These are phyloP conservation scores for Eledona agricola DNA, from an alignment of 2,888 invertebrate genomes.

Conservation along the genomic window DNA sequence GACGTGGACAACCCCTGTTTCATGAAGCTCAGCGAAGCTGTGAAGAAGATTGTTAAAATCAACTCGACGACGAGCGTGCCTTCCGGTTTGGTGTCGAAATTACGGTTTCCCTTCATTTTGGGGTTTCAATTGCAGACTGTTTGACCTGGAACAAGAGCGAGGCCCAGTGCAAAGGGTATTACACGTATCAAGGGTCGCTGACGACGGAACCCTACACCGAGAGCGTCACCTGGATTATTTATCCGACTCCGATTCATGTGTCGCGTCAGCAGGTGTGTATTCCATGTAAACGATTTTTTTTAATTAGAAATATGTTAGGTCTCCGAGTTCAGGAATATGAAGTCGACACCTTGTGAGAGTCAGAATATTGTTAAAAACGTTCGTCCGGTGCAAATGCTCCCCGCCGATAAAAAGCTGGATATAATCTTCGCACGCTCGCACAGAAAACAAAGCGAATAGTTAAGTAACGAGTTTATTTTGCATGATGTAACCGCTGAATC, in stretches of 20 bases:
- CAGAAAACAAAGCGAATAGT: slow-evolving; percentile 46
- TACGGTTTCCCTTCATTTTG: too few species aligned
- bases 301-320: slow-evolving; percentile 48
- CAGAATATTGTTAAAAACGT: slow-evolving; percentile 60
- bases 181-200: slow-evolving; percentile 76
- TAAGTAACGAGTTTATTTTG: too few species aligned
- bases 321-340: slow-evolving; percentile 57
- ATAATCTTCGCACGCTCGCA: slow-evolving; percentile 59
- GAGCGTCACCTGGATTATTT: slow-evolving; percentile 79
- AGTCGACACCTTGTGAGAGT: slow-evolving; percentile 58
- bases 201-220: slow-evolving; percentile 78
- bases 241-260: slow-evolving; percentile 73
- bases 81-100: too few species aligned
- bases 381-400: slow-evolving; percentile 57
- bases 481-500: too few species aligned
- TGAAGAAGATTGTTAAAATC: slow-evolving; percentile 58
- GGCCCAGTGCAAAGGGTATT: slow-evolving; percentile 74
- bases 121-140: slow-evolving; percentile 68
- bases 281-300: too few species aligned
- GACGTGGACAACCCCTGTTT: slow-evolving; percentile 60
- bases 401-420: slow-evolving; percentile 54
- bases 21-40: slow-evolving; percentile 57
- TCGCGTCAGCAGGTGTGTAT: slow-evolving; percentile 76
- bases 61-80: slow-evolving; percentile 55
- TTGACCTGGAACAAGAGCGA: slow-evolving; percentile 74